A percentile compares a stretch with the other conserved stretches of the same genome.
Evolutionary conservation across 2,797 vertebrate species (phyloP).

Genomic region (Chelidonichthys spinosus): DNA sequence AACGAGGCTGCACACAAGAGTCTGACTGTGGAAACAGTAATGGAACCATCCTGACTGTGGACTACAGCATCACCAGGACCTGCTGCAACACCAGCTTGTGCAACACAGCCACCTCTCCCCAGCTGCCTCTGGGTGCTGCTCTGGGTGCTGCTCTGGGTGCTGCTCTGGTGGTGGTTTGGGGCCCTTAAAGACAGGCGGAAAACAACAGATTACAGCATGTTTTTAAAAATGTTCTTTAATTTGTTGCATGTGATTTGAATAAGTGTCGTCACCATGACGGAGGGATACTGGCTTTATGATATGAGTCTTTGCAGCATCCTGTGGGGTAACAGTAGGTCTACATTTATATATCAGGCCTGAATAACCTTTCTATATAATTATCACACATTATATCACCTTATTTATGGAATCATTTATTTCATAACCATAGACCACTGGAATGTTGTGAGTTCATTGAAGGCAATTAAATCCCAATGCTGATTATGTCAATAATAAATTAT

Average conservation of each 20-base stretch:
- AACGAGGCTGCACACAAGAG: conserved; percentile 12
- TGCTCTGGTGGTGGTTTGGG: conserved; percentile 32
- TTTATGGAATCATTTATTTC: background rate
- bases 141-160: conserved; percentile 38
- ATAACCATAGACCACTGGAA: background rate
- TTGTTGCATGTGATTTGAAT: background rate
- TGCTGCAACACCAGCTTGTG: conserved; percentile 45
- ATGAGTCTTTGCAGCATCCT: background rate
- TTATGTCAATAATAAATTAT: background rate
- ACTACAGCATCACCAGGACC: conserved; percentile 28
- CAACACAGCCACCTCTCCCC: conserved; percentile 16
- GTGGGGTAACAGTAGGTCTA: background rate
- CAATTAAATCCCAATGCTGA: background rate
- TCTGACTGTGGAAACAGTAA: accelerated
- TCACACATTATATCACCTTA: background rate
- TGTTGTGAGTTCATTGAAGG: background rate
- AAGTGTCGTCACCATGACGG: background rate
- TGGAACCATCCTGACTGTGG: background rate
- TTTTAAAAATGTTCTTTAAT: background rate
- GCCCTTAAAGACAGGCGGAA: conserved; percentile 10
- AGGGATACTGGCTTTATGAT: background rate
- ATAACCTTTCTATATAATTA: background rate
- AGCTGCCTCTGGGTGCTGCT: conserved; percentile 13
- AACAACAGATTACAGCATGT: background rate
- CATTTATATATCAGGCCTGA: background rate